Evolutionary conservation across 2,113 vertebrate genomes (phyloP), one percentile per base, ranked within the genome.

Genomic region (Stomatorhinus ivindoensis): DNA sequence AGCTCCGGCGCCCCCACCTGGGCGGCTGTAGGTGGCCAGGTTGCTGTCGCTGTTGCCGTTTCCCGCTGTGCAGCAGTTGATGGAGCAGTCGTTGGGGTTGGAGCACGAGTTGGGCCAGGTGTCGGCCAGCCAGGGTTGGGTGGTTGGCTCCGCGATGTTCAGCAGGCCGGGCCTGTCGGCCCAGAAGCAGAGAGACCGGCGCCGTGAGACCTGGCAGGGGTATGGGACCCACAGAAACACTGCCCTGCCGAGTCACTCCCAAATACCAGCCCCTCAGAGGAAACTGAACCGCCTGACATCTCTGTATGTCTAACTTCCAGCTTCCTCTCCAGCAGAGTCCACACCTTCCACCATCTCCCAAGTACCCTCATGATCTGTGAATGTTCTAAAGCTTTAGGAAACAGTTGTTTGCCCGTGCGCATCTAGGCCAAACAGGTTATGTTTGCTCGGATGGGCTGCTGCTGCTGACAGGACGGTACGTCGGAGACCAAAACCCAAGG

Each of bases 41-140:
- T 99, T 99, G 95, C 97, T 97, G 90, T 99, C 98, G 1, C 98
- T 99, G 96, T 98, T 99, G 35, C 97, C 98, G 0, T 97, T 98
- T 93, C 97, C 96, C 0, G 98, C 96, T 0, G 98, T 97, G 93
- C 98, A 99, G 96, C 98, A 99, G 93, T 95, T 99, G 95, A 99
- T 99, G 94, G 97, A 97, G 95, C 98, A 99, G 95, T 99, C 98
- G 0, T 98, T 99, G 95, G 98, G 98, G 90, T 95, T 98, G 95
- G 97, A 98, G 91, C 98, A 98, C 35, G 97, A 98, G 92, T 99
- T 98, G 86, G 98, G 98, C 98, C 98, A 99, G 0, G 98, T 99
- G 93, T 99, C 98, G 15, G 98, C 98, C 88, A 99, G 94, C 98
- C 98, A 99, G 0, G 98, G 98, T 92, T 99, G 98, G 5, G 97